These are phyloP conservation scores for Graptemys geographica DNA, from an alignment of 2,797 vertebrate genomes.

Conservation along the genomic window DNA sequence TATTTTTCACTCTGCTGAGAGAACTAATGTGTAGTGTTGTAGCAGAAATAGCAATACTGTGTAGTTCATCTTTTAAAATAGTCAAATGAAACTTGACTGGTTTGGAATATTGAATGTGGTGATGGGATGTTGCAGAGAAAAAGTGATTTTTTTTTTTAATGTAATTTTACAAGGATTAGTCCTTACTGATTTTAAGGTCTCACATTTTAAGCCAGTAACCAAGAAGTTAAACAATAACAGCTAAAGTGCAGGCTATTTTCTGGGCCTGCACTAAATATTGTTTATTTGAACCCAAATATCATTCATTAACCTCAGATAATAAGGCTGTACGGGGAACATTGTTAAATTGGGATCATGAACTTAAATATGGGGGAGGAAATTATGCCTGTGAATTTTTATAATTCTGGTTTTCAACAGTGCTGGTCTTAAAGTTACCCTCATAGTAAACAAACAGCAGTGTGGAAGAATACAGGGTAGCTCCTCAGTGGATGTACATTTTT, in stretches of 20 bases:
- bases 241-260: background rate
- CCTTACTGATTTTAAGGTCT: background rate
- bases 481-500: background rate
- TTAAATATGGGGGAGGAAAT: background rate
- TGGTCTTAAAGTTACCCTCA: background rate
- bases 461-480: background rate
- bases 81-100: background rate
- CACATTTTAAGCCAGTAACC: background rate
- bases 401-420: background rate
- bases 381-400: background rate
- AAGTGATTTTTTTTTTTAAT: background rate
- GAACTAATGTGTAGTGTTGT: rapidly evolving
- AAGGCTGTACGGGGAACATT: background rate
- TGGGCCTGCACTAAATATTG: background rate
- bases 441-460: rapidly evolving
- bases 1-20: background rate
- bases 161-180: background rate
- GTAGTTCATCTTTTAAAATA: background rate
- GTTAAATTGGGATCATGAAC: background rate
- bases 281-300: background rate
- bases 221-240: background rate
- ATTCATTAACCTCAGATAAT: background rate
- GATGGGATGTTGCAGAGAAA: background rate
- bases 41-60: rapidly evolving
- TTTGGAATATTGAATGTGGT: background rate